Base-by-base conservation (phyloP, 2,113 vertebrate species). In the Rattus norvegicus region DNA sequence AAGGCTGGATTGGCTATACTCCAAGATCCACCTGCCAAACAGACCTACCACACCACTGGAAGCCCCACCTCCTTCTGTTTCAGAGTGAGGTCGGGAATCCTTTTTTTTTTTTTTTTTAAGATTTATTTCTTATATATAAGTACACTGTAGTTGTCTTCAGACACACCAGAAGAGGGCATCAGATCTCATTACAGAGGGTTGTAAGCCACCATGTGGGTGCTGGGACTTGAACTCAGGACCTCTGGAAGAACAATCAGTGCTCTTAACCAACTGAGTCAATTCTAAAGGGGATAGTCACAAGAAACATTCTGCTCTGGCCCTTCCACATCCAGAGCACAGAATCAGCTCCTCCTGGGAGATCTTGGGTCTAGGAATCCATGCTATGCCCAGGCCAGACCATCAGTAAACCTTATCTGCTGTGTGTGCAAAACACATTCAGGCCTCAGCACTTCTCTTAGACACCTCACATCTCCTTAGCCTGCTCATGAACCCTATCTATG, bases 271-370 rank as follows among this genome's bases (percentile, higher is more conserved):
- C 43, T 43, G 43, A 43, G 43, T 43, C 43, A 39, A 65, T 75
- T 96, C 26, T 47, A 72, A 26, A 70, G 36, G 39, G 43, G 6
- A n/a, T 4, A 61, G 33, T 61, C n/a, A 43, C 81, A 63, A 47
- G 26, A 22, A 67, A 10, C 39, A 11, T 30, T 47, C 39, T 49
- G 4, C 63, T 86, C 61, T 49, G 61, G 26, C 59, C 56, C 73
- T 75, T 14, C 8, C 26, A 47, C 43, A 85, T 43, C 13, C 61
- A 43, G 24, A 77, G 39, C 69, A 91, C 83, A 91, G 26, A 92
- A 73, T 80, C 83, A 77, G 52, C 30, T 93, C 49, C 70, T 92
- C 54, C 79, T 88, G 56, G 81, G 89, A 95, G 88, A 86, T 52
- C 70, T 33, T 20, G 49, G 65, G 39, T n/a, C 72, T 70, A 28